phyloP scores from a whole-genome alignment of 2,113 vertebrate genomes.

The Hemichromis elongatus region DNA sequence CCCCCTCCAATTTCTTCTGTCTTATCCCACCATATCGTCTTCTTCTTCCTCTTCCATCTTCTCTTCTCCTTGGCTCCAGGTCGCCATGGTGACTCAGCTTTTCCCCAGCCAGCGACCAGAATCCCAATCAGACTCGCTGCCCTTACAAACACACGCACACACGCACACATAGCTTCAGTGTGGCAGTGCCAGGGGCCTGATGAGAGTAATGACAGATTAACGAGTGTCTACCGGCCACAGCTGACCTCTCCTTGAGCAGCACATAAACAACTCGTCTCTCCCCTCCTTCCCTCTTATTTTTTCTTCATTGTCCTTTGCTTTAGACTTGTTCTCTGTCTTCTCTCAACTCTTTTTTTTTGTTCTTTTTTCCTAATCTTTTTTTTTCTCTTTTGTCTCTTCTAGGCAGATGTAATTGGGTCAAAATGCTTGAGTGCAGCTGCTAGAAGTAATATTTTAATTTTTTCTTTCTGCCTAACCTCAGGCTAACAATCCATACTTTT shows the following conservation, averaged over 20 bases:
- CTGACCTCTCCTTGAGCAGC: slow-evolving; percentile 57
- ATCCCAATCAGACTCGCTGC: slow-evolving; percentile 50
- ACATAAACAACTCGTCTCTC: slow-evolving; percentile 52
- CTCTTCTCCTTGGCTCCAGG: slow-evolving; percentile 40
- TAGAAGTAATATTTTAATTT: slow-evolving; percentile 14
- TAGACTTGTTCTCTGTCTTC: neutral
- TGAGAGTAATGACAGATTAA: slow-evolving; percentile 69
- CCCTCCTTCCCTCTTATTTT: neutral
- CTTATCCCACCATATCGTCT: neutral
- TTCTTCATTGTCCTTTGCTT: neutral
- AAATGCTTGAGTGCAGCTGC: neutral
- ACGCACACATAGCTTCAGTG: neutral
- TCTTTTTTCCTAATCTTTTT: neutral
- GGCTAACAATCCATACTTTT: neutral
- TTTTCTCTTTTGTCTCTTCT: neutral
- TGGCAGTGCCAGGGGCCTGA: slow-evolving; percentile 56
- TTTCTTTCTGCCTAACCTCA: neutral
- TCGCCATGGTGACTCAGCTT: slow-evolving; percentile 67
- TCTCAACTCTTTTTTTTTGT: neutral
- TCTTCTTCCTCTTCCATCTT: neutral
- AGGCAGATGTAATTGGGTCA: slow-evolving; percentile 16
- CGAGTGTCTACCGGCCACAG: slow-evolving; percentile 50
- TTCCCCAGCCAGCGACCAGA: slow-evolving; percentile 39
- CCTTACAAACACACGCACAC: slow-evolving; percentile 17
- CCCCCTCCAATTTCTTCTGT: neutral